phyloP scores from a whole-genome alignment of 2,113 vertebrate species.

The Bothrops jararaca region DNA sequence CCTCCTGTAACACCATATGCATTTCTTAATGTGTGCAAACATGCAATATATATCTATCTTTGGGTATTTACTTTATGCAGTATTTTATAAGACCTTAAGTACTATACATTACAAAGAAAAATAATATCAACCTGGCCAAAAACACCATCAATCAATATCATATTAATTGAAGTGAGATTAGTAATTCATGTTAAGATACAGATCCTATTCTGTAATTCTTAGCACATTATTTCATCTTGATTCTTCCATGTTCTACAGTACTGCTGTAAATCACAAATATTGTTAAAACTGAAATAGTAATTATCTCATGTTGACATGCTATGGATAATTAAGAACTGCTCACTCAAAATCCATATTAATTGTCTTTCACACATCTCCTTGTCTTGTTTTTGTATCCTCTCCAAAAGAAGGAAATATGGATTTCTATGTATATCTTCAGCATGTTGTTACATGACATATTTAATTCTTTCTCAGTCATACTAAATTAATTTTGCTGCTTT shows the following conservation, averaged over 20 bases:
- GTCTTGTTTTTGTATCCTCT: constrained; percentile 69
- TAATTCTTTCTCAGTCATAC: constrained; percentile 70
- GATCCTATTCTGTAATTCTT: constrained; percentile 39
- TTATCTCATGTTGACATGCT: constrained; percentile 78
- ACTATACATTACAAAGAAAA: background rate
- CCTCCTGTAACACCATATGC: background rate
- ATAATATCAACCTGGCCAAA: background rate
- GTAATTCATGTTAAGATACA: constrained; percentile 34
- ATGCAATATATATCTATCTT: background rate
- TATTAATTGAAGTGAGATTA: constrained; percentile 22
- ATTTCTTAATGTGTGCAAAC: too few relatives aligned
- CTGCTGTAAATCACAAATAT: constrained; percentile 74
- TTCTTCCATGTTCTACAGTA: constrained; percentile 56
- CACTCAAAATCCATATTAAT: constrained; percentile 70
- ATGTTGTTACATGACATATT: constrained; percentile 76
- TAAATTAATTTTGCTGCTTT: constrained; percentile 70
- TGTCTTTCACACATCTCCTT: constrained; percentile 74
- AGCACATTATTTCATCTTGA: constrained; percentile 50
- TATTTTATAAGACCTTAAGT: background rate
- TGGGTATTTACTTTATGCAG: background rate
- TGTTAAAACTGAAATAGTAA: constrained; percentile 76
- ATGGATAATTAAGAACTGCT: constrained; percentile 77
- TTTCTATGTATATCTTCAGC: constrained; percentile 74
- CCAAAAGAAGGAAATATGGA: constrained; percentile 60
- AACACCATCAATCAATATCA: background rate